phyloP scores from a whole-genome alignment of 2,113 vertebrate genomes.

The Oostethus manadensis region DNA sequence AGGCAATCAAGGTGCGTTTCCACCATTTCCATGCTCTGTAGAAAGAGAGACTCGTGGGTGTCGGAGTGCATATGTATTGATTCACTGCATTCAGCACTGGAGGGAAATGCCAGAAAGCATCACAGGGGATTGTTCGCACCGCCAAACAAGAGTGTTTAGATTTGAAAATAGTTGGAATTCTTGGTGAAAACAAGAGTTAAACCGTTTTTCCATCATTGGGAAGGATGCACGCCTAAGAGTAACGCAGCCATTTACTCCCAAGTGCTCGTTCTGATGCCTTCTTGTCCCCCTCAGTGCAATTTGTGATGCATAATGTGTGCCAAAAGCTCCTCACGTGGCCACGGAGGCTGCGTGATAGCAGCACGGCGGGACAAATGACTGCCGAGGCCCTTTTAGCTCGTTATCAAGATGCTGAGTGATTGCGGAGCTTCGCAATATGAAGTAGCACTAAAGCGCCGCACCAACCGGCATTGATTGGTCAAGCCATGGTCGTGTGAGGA shows the following conservation, averaged over 20 bases:
- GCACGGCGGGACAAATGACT: slow-evolving; percentile 17
- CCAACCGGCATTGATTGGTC: slow-evolving; percentile 55
- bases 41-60: too few species aligned
- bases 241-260: too few species aligned
- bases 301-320: background rate
- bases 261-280: too few species aligned
- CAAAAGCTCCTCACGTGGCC: background rate
- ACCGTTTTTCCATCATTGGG: too few species aligned
- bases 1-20: too few species aligned
- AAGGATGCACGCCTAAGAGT: too few species aligned
- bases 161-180: background rate
- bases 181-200: background rate
- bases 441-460: slow-evolving; percentile 51
- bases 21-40: too few species aligned
- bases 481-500: slow-evolving; percentile 23
- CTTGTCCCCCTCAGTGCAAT: too few species aligned
- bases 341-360: too few species aligned
- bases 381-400: slow-evolving; percentile 13
- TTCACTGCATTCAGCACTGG: background rate
- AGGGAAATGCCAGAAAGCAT: background rate
- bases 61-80: too few species aligned
- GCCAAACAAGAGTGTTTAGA: background rate
- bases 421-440: slow-evolving; percentile 50
- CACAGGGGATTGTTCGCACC: background rate
- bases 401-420: slow-evolving; percentile 47